Base-by-base conservation (phyloP, 2,113 vertebrate species). In the Cyphomyrus plagiostoma region DNA sequence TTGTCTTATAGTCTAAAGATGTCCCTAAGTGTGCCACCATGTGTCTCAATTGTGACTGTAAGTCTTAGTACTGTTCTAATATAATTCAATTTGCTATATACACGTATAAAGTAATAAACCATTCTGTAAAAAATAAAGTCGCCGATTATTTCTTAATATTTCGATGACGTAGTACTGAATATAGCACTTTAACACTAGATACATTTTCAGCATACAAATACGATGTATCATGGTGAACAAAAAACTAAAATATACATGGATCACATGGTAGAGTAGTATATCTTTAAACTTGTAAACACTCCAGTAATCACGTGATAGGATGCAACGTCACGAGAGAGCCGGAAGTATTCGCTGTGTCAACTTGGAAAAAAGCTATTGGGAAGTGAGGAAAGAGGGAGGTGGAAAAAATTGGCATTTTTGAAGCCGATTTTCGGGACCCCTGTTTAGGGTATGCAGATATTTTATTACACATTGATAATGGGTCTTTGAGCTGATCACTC, bases 311-410 rank as follows among this genome's bases (percentile, higher is more conserved):
- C 30, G 30, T 89, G 89, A 49, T 39, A 23, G n/a, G 58, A 19
- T 35, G 42, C 35, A 9, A 23, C 4, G 58, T 53, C 17, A 42
- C 26, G 74, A 19, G 42, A 13, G 56, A 80, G 49, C 53, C 50
- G 39, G 87, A 80, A 84, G 74, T 89, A 45, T 30, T 88, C n/a
- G 49, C 30, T 42, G 56, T 90, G 53, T 84, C 82, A 88, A 70
- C 90, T 70, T 87, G 90, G 87, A 80, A 80, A 80, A 42, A 80
- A 19, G 74, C 30, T 35, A 35, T 80, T 80, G 30, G 74, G 42
- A 62, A 89, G 70, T 90, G 49, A 77, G 50, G 91, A 66, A 85
- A 66, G 21, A 26, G 66, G 86, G 66, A 87, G 88, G 85, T 86
- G 30, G 70, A 82, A 30, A 87, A 46, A 90, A 50, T 53, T 80